Evolutionary conservation across 2,113 vertebrate species (phyloP).

Genomic region (Caracal caracal): DNA sequence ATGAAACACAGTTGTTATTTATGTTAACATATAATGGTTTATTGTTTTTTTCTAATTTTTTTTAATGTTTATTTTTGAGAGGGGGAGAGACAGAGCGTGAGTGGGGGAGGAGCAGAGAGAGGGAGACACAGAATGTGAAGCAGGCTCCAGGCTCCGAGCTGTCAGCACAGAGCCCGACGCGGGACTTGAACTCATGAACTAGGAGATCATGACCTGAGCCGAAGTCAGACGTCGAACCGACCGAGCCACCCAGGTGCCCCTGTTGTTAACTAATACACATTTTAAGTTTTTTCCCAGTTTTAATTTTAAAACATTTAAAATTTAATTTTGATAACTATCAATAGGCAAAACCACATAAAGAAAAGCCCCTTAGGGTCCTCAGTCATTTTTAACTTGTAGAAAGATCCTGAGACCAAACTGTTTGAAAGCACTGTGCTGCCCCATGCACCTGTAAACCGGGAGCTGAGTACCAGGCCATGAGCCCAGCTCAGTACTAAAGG

Average conservation of each 20-base stretch:
- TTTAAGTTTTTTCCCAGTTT: not conserved
- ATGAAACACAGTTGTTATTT: not conserved
- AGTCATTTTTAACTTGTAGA: not conserved
- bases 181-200: no score
- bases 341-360: not conserved
- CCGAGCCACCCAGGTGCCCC: no score
- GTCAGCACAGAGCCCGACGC: no score
- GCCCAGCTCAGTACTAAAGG: not conserved
- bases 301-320: not conserved
- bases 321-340: not conserved
- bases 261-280: not conserved
- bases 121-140: no score
- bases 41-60: not conserved
- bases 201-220: no score
- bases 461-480: rapidly evolving
- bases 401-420: not conserved
- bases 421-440: not conserved
- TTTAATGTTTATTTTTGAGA: no score
- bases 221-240: no score
- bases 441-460: not conserved
- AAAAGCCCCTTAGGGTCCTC: not conserved
- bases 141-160: no score
- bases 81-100: no score
- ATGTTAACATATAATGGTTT: not conserved
- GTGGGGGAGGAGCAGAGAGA: no score